Evolutionary conservation across 2,888 invertebrate genomes (phyloP).

Genomic region (Aricia artaxerxes): DNA sequence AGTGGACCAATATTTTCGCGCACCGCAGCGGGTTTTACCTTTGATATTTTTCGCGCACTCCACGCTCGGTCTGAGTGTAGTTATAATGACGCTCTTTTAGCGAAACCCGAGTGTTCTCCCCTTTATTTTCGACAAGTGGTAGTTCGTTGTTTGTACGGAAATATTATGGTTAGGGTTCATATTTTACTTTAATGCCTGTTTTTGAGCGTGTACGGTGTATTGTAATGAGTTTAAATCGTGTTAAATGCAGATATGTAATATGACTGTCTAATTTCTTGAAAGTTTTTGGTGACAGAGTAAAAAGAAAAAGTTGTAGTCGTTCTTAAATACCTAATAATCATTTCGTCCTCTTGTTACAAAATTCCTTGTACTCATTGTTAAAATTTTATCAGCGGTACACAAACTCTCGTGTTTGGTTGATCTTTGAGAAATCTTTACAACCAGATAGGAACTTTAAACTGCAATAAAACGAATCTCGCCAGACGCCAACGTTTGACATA

Average conservation of each 20-base stretch:
- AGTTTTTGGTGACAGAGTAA: no score
- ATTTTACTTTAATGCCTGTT: constrained; percentile 35
- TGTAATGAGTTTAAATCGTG: constrained; percentile 20
- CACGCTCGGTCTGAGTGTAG: constrained; percentile 32
- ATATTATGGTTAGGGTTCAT: constrained; percentile 40
- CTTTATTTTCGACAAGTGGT: constrained; percentile 43
- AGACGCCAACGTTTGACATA: neutral
- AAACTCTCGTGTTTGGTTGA: neutral
- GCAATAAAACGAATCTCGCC: neutral
- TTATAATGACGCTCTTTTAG: constrained; percentile 48
- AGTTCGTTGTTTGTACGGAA: constrained; percentile 38
- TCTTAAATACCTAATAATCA: neutral
- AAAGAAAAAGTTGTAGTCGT: neutral
- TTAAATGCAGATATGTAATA: constrained; percentile 5
- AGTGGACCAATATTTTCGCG: constrained; percentile 29
- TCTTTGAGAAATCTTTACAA: neutral
- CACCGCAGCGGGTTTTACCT: constrained; percentile 28
- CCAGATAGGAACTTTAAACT: neutral
- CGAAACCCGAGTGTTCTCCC: constrained; percentile 40
- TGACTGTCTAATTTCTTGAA: neutral
- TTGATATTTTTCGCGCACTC: constrained; percentile 33
- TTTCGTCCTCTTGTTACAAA: neutral
- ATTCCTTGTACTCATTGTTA: no score
- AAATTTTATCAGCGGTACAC: neutral
- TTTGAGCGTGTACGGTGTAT: neutral